Conservation (phyloP, 2,888 invertebrate species). For the Automeris io region DNA sequence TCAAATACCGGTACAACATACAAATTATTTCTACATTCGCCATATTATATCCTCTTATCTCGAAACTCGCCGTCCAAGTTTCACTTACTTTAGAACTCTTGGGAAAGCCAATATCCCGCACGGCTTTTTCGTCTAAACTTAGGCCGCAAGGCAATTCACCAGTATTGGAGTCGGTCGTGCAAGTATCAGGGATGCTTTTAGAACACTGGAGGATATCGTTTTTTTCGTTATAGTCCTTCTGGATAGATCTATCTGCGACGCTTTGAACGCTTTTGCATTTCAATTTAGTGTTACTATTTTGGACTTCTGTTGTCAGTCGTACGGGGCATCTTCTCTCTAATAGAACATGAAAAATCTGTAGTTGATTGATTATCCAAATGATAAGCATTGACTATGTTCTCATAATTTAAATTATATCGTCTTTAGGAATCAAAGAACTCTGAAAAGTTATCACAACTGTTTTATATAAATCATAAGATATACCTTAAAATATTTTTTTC, state of each 20-base stretch:
- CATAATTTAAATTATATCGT: no score
- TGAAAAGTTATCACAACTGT: no score
- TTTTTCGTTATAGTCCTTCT: not conserved
- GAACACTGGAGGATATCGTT: conserved; percentile 1
- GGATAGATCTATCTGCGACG: not conserved
- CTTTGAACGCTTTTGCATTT: not conserved
- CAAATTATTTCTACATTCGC: not conserved
- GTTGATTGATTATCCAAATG: no score
- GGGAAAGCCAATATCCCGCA: conserved; percentile 26
- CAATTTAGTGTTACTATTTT: not conserved
- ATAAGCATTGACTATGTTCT: no score
- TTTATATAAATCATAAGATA: no score
- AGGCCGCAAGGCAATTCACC: conserved; percentile 8
- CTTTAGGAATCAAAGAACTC: no score
- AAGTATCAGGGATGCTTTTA: not conserved
- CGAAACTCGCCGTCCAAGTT: not conserved
- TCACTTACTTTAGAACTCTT: conserved; percentile 29
- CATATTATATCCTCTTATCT: conserved; percentile 3
- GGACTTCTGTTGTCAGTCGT: not conserved
- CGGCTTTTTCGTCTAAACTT: conserved; percentile 25
- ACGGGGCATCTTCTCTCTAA: not conserved
- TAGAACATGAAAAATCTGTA: not conserved
- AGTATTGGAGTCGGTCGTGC: conserved; percentile 6
- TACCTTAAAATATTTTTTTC: no score
- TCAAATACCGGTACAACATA: not conserved